Base-by-base conservation (phyloP, 2,797 vertebrate genomes). In the Acipenser transmontanus region DNA sequence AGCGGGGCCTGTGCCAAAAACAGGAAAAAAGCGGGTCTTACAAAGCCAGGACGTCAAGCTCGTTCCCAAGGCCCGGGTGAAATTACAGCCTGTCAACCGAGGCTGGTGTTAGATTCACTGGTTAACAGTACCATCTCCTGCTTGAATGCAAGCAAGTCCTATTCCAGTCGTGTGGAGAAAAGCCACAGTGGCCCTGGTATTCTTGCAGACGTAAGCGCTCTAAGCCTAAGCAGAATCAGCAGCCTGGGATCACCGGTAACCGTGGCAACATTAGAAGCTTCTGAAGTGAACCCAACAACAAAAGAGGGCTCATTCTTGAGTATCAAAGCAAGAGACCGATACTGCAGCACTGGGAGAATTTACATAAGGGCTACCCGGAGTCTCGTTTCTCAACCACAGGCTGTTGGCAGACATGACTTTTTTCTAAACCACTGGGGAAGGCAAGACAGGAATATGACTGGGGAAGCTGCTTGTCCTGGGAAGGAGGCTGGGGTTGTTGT, bases 241-340 rank as follows among this genome's bases (percentile, higher is more conserved):
- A 82, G 84, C 13, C 82, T 85, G 0, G 87, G 90, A 4, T 87
- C 88, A 47, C 66, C 91, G 69, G 87, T 90, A 0, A 90, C 89
- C 0, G 88, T 91, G 2, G 90, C 90, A 6, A 88, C 88, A 2
- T 69, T 91, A 51, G 89, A 91, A 79, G 87, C 87, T 6, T 85
- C 85, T 0, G 88, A 89, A 68, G 85, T 85, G 50, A 75, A 84
- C 3, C 88, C 89, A 75, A 54, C 8, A 54, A 54, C 52, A 54
- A n/a, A 54, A 54, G 52, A 84, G 3, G 89, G 88, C 68, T 83
- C 90, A 47, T 85, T 91, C 67, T 82, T 91, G 11, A 82, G 80
- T 59, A 86, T 87, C 0, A 84, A 91, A 71, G 87, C 84, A 54
- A 84, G 84, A 1, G 87, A 80, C 71, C 88, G 85, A 71, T 71